Conservation (phyloP, 2,113 vertebrate genomes). For the Brachyhypopomus occidentalis region DNA sequence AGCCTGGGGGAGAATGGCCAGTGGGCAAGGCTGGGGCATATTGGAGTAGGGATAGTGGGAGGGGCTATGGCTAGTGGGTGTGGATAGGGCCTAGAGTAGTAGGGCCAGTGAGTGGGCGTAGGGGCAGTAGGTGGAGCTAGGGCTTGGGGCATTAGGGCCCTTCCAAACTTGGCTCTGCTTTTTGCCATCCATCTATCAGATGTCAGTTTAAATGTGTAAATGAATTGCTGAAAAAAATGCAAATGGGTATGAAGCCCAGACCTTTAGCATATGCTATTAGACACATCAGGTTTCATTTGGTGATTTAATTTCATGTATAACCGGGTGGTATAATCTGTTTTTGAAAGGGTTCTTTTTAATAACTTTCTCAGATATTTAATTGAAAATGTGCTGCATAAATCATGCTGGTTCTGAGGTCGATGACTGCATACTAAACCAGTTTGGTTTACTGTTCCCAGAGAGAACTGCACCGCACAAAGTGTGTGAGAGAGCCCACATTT, state of each 20-base stretch:
- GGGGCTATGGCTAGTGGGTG: too few relatives aligned
- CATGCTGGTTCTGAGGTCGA: conserved; percentile 17
- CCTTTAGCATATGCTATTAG: background rate
- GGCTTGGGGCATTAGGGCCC: too few relatives aligned
- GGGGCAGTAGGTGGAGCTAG: too few relatives aligned
- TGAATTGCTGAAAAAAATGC: background rate
- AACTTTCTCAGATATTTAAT: conserved; percentile 34
- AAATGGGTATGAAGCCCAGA: background rate
- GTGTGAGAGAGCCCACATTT: background rate
- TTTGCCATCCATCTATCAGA: background rate
- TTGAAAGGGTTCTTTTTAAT: conserved; percentile 23
- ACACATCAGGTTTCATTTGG: conserved; percentile 14
- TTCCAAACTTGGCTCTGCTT: background rate
- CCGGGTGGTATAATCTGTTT: conserved; percentile 29
- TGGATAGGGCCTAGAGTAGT: too few relatives aligned
- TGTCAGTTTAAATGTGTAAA: background rate
- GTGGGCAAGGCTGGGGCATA: too few relatives aligned
- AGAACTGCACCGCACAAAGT: background rate
- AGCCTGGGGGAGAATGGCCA: too few relatives aligned
- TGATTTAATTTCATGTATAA: conserved; percentile 1
- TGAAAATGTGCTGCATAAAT: conserved; percentile 19
- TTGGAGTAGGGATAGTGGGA: too few relatives aligned
- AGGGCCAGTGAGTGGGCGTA: too few relatives aligned
- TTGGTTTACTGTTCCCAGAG: conserved; percentile 12
- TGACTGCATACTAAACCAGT: conserved; percentile 11